Base-by-base conservation (phyloP, 2,797 vertebrate genomes). In the Caiman crocodilus region DNA sequence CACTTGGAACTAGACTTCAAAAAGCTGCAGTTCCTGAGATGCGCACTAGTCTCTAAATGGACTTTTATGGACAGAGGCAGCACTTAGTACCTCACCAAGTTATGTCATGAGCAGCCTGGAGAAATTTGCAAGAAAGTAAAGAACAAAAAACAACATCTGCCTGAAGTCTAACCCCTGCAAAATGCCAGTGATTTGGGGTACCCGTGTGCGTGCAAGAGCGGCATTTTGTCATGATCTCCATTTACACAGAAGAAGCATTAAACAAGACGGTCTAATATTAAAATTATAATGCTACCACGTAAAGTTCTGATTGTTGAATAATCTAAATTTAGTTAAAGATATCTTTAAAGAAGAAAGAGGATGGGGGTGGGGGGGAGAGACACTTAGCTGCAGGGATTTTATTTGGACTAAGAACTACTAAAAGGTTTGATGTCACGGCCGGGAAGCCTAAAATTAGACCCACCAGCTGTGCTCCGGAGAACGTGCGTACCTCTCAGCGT, bases 191-290 rank as follows among this genome's bases (percentile, higher is more conserved):
- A 88, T 64, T 94, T 32, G 32, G 21, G 28, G 58, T 23, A 58
- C 0, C 4, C 42, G 9, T 50, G 10, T 18, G 55, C 0, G 0
- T n/a, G 57, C 59, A 92, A 74, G 25, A 82, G 85, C 1, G 2
- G 30, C 26, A 60, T 89, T 84, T 32, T 42, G 42, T 56, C 64
- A 42, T 5, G 50, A 42, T 8, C 69, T 73, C 23, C 35, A 50
- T 21, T 73, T 21, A 42, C 35, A 71, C 2, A 8, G 14, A 7
- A 23, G 20, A 42, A 71, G 25, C 35, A 25, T 74, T 65, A 67
- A 87, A 25, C 23, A 7, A 76, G 6, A 69, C 12, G 21, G 71
- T 74, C 23, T 28, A 7, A 87, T 84, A 35, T 67, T 28, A 65
- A 82, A 89, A 50, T 10, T 50, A 73, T 35, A 91, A 57, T 14